Percentiles rank a stretch among this genome's conserved stretches.
phyloP scores from a whole-genome alignment of 2,888 invertebrate genomes.

The Colostygia pectinataria region DNA sequence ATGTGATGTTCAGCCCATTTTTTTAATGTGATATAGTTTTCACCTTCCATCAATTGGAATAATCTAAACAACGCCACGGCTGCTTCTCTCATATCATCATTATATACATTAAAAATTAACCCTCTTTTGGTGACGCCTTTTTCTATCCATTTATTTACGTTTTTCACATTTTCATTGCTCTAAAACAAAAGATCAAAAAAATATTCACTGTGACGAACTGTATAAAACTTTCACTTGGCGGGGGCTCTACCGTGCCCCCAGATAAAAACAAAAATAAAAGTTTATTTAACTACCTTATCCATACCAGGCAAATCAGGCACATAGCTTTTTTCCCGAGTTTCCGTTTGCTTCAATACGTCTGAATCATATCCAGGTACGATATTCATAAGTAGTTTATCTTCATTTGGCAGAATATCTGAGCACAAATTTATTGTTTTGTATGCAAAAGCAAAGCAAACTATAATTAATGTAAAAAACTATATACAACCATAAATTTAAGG shows the following conservation, averaged over 20 bases:
- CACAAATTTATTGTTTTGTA: background rate
- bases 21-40: conserved; percentile 56
- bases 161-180: conserved; percentile 51
- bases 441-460: too few species aligned
- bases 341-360: background rate
- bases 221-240: too few species aligned
- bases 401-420: conserved; percentile 29
- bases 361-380: conserved; percentile 43
- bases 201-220: too few species aligned
- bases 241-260: too few species aligned
- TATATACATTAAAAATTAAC: conserved; percentile 73
- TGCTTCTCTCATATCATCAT: conserved; percentile 73
- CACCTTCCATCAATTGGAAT: conserved; percentile 61
- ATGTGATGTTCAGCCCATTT: conserved; percentile 67
- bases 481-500: too few species aligned
- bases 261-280: too few species aligned
- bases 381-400: conserved; percentile 45
- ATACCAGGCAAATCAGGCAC: conserved; percentile 5
- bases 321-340: background rate
- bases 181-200: conserved; percentile 40
- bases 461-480: too few species aligned
- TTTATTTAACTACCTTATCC: conserved; percentile 5
- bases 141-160: conserved; percentile 47
- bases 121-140: conserved; percentile 57
- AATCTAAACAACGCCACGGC: conserved; percentile 70